Conservation (phyloP, 1,140 invertebrate species). For the Melipona quadrifasciata region DNA sequence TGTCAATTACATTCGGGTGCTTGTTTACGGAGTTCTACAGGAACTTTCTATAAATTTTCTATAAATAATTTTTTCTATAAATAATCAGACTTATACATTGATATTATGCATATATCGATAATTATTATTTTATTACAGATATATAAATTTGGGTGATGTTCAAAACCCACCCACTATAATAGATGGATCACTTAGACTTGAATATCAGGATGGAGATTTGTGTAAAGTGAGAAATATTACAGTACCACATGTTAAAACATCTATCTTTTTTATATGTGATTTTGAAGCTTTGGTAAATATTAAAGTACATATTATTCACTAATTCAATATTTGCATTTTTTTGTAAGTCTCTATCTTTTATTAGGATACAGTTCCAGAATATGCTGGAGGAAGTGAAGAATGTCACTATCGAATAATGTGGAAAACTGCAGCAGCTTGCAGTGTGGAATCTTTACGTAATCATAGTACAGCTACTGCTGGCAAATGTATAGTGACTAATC, state of each 20-base stretch:
- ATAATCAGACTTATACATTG: neutral
- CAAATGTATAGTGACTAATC: slow-evolving; percentile 70
- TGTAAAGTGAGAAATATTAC: slow-evolving; percentile 38
- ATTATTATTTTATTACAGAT: slow-evolving; percentile 55
- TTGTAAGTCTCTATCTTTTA: neutral
- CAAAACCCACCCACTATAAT: slow-evolving; percentile 50
- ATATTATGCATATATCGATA: neutral
- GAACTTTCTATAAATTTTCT: neutral
- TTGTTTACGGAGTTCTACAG: slow-evolving; percentile 64
- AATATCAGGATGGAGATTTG: slow-evolving; percentile 69
- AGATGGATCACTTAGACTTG: slow-evolving; percentile 65
- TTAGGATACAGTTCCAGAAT: slow-evolving; percentile 70
- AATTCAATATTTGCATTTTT: slow-evolving; percentile 14
- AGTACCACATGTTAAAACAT: slow-evolving; percentile 60
- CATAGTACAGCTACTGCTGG: slow-evolving; percentile 63
- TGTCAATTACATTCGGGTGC: slow-evolving; percentile 66
- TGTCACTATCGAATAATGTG: slow-evolving; percentile 75
- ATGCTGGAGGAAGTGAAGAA: slow-evolving; percentile 60
- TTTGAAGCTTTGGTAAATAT: slow-evolving; percentile 66
- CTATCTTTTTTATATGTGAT: slow-evolving; percentile 76
- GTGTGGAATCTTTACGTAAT: slow-evolving; percentile 66
- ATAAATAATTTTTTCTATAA: neutral
- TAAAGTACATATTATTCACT: neutral
- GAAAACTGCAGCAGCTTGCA: slow-evolving; percentile 71
- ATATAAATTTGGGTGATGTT: slow-evolving; percentile 68